A percentile compares a stretch with the other conserved stretches of the same genome.
Conservation (phyloP, 2,113 vertebrate genomes). For the Hyperopisus bebe region DNA sequence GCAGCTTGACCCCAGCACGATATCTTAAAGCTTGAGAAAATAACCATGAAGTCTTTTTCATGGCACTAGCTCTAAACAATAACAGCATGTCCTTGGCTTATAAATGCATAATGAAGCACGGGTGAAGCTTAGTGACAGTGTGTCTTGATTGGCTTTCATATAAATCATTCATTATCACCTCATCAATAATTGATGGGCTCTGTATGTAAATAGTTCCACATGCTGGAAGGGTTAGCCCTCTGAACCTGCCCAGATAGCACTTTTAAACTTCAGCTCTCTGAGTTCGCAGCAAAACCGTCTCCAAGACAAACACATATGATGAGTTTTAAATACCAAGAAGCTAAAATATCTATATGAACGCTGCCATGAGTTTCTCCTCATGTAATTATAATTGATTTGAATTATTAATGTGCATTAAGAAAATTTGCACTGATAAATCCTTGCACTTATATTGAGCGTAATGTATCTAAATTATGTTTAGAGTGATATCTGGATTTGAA, state of each 20-base stretch:
- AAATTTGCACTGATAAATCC: not conserved
- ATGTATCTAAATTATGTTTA: not conserved
- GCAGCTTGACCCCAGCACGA: not conserved
- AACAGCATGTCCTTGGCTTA: slow-evolving; percentile 68
- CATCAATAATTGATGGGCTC: slow-evolving; percentile 73
- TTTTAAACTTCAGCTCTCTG: slow-evolving; percentile 54
- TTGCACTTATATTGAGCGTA: not conserved
- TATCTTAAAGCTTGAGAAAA: not conserved
- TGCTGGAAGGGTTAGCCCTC: slow-evolving; percentile 58
- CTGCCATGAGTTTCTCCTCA: not conserved
- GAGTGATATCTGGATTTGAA: not conserved
- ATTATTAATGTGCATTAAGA: slow-evolving; percentile 4
- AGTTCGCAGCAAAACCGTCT: not conserved
- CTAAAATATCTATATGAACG: not conserved
- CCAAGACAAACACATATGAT: slow-evolving; percentile 25
- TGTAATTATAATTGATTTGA: not conserved
- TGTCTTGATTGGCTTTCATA: slow-evolving; percentile 69
- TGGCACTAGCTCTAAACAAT: slow-evolving; percentile 57
- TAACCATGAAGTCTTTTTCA: slow-evolving; percentile 12
- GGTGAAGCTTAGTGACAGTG: slow-evolving; percentile 55
- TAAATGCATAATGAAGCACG: slow-evolving; percentile 69
- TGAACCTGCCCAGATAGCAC: slow-evolving; percentile 61
- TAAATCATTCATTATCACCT: slow-evolving; percentile 70
- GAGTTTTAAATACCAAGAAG: slow-evolving; percentile 31
- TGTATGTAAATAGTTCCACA: slow-evolving; percentile 70